A percentile compares a stretch with the other conserved stretches of the same genome.
Evolutionary conservation across 2,888 invertebrate species (phyloP).

Genomic region (Stictocephala bisonia): DNA sequence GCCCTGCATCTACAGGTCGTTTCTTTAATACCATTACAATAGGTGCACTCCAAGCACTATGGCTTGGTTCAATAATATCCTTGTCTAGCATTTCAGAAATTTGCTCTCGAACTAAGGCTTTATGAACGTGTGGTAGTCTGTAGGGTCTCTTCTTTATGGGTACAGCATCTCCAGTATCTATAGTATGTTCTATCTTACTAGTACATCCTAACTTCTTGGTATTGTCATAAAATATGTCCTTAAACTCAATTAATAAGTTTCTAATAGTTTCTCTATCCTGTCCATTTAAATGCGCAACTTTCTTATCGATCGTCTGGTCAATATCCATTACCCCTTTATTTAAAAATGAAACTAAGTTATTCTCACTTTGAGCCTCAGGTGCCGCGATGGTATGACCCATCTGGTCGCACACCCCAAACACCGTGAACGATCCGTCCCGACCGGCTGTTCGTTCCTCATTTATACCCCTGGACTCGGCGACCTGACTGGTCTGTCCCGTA

Average conservation of each 20-base stretch:
- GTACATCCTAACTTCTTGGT: neutral
- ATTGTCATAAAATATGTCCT: slow-evolving; percentile 26
- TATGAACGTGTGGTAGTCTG: slow-evolving; percentile 23
- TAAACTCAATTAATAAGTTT: slow-evolving; percentile 8
- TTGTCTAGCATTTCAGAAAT: slow-evolving; percentile 12
- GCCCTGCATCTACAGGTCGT: neutral
- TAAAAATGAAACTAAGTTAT: neutral
- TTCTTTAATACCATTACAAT: slow-evolving; percentile 27
- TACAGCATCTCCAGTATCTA: slow-evolving; percentile 18
- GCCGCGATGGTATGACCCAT: neutral
- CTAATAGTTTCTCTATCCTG: neutral
- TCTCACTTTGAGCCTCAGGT: neutral
- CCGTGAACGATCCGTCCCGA: no score
- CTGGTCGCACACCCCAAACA: no score
- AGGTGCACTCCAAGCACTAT: slow-evolving; percentile 22
- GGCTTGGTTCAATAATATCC: slow-evolving; percentile 23
- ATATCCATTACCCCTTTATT: neutral
- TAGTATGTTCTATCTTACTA: slow-evolving; percentile 26
- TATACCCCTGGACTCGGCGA: no score
- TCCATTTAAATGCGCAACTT: slow-evolving; percentile 7
- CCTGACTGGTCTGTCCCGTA: no score
- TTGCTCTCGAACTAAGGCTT: neutral
- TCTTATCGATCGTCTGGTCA: slow-evolving; percentile 8
- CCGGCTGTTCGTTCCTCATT: no score
- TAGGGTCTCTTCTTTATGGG: slow-evolving; percentile 29